Conservation (phyloP, 2,113 vertebrate genomes). For the Pseudopipra pipra region DNA sequence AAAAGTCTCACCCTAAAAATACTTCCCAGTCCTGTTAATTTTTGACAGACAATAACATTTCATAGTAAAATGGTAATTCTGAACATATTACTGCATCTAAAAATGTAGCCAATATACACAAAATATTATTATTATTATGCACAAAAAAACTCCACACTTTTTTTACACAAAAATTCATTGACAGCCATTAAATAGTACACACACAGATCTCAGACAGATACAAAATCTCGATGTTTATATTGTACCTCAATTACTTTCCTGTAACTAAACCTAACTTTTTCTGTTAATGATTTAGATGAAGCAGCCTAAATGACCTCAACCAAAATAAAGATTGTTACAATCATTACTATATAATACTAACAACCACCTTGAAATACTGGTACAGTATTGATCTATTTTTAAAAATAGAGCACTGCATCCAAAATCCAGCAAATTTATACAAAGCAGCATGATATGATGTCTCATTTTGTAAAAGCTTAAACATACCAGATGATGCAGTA, state of each 20-base stretch:
- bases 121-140: background rate
- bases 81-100: background rate
- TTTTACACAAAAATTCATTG: background rate
- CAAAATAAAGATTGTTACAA: background rate
- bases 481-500: background rate
- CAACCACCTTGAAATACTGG: background rate
- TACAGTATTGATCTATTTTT: background rate
- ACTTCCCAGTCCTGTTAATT: background rate
- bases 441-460: background rate
- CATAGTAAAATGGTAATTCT: background rate
- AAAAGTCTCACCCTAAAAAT: background rate
- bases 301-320: background rate
- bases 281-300: background rate
- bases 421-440: background rate
- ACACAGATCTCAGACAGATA: background rate
- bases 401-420: background rate
- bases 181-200: background rate
- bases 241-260: background rate
- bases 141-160: background rate
- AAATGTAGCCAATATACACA: background rate
- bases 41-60: background rate
- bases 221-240: background rate
- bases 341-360: background rate
- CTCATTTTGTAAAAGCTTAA: background rate
- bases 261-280: background rate